Evolutionary conservation across 2,888 invertebrate genomes (phyloP), one percentile per base, ranked within the genome.

Genomic region (Acleris laterana): DNA sequence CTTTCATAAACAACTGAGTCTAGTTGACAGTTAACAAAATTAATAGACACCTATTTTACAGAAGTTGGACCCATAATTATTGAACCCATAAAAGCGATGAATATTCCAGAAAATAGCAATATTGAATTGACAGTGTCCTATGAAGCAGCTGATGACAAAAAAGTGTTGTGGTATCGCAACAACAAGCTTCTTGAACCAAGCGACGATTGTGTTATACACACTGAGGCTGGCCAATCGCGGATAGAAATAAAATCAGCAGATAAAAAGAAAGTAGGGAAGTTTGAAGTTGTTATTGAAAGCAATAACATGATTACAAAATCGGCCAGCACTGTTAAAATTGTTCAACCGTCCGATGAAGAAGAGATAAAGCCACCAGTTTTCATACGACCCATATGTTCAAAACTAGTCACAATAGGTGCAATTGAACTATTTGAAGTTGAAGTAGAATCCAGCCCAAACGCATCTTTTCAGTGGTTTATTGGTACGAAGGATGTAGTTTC

Each of bases 381-480:
- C 81, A 94, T 95, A 63, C 93, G 95, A 84, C 94, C 96, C 19
- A 90, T 97, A 58, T 88, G 94, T 76, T 96, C 97, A 3, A 95
- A 95, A 82, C 93, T 94, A 75, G 95, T 96, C 61, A 93, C 94
- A 32, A 92, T 95, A 78, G 96, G 96, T 66, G 96, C 97, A 81
- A 96, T 96, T 52, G 95, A 96, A 16, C 94, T 98, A 66, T 89
- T 98, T 76, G 97, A 98, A 89, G 95, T 95, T 4, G 90, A 93
- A 71, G 97, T 97, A 1, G 94, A 95, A 72, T 96, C 97, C 13
- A 94, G 93, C 79, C 98, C 98, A 5, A 93, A 94, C 59, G 97
- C 97, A 51, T 96, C 97, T 2, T 97, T 98, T 93, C 96, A 96
- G 83, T 98, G 98, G 98, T 97, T 96, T 85, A 94, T 96, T 70